phyloP scores from a whole-genome alignment of 2,113 vertebrate species.

The Damaliscus lunatus region DNA sequence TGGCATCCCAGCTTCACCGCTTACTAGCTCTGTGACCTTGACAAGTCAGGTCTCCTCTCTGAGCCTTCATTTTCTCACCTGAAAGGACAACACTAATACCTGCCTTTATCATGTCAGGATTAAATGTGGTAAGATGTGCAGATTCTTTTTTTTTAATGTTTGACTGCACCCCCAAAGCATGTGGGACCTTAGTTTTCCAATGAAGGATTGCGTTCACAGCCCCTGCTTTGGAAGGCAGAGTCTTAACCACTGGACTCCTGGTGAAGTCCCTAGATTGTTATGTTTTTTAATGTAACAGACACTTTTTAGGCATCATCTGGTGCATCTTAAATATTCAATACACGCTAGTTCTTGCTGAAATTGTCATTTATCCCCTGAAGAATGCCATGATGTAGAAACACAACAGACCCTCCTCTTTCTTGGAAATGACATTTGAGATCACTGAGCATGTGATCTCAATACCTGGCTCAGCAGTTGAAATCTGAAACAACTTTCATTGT shows the following conservation, averaged over 20 bases:
- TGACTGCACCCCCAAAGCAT: background rate
- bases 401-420: background rate
- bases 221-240: background rate
- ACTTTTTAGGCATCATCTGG: background rate
- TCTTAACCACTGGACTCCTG: background rate
- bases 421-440: background rate
- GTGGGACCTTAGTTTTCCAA: background rate
- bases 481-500: background rate
- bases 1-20: background rate
- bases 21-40: background rate
- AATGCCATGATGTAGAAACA: background rate
- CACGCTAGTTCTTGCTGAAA: background rate
- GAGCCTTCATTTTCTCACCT: background rate
- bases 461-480: background rate
- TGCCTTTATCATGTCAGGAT: background rate
- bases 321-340: background rate
- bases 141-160: background rate
- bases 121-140: no score
- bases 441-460: background rate
- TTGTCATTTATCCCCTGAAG: background rate
- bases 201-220: background rate
- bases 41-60: background rate
- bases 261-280: background rate
- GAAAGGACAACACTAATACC: background rate
- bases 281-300: background rate